Evolutionary conservation across 53 echinoderm and acorn worm genomes (phyloP), one percentile per base, ranked within the genome.

Genomic region (Stichopus horrens): DNA sequence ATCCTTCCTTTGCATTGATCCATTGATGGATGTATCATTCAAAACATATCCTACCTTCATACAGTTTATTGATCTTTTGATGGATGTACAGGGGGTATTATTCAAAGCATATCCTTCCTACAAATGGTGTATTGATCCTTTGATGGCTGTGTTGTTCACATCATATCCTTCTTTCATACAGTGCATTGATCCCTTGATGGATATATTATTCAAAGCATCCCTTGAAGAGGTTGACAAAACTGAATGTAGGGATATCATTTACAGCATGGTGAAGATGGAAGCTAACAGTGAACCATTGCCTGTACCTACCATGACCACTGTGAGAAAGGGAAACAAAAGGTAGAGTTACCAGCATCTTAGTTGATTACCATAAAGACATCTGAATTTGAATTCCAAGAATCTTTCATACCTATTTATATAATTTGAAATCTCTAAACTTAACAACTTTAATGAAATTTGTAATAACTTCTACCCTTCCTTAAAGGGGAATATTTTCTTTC

Each of bases 271-370:
- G 80, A 92, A 93, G 88, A 99, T 99, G 93, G 99, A 96, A 88
- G 89, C 94, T 4, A 94, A 90, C 82, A 93, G 93, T 83, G 99
- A 99, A 83, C 85, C 96, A n/a, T 88, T 99, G 53, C 94, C 99
- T 4, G 90, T 96, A 19, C 99, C 95, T 18, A 92, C 89, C 52
- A 75, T 91, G 74, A 93, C 93, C 8, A 85, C 93, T 58, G 83
- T 94, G 7, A 94, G 96, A 67, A 99, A 96, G 76, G 93, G 94
- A 21, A 92, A 96, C 6, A 99, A 99, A 83, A 94, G 91, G 99
- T 99, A 21, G 7, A 71, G 71, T 19, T 21, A 13, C n/a, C 71
- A 71, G 1, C 63, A 37, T 37, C 37, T 37, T 37, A 37, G 37
- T 37, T 37, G 37, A 37, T 37, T 37, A 0, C 37, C 37, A 37